These are phyloP conservation scores for Sternarchorhynchus goeldii DNA, from an alignment of 2,797 vertebrate species.

Conservation along the genomic window DNA sequence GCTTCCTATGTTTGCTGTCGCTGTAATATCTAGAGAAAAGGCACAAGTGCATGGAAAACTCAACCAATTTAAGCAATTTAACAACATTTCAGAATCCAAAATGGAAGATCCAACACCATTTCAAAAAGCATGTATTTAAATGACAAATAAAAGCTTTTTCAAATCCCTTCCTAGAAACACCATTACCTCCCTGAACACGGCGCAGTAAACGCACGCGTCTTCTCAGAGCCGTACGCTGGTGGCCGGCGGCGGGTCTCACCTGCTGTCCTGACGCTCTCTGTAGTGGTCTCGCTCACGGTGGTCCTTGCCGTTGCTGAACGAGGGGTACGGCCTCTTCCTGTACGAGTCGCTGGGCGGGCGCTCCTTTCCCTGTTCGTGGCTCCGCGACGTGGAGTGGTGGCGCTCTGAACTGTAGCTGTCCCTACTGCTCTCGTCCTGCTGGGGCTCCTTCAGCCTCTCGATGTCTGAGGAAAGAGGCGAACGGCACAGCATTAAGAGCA, in stretches of 20 bases:
- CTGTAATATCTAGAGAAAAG: constrained; percentile 74
- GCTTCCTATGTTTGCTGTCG: constrained; percentile 90
- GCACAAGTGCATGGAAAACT: neutral
- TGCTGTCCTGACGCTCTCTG: constrained; percentile 74
- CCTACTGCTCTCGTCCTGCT: constrained; percentile 96
- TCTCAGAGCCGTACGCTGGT: neutral
- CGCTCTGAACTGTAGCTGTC: constrained; percentile 95
- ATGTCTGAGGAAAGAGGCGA: constrained; percentile 74
- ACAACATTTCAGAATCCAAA: neutral
- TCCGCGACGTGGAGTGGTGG: constrained; percentile 81
- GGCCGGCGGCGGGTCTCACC: constrained; percentile 61
- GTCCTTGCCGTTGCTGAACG: constrained; percentile 97
- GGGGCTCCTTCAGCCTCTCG: constrained; percentile 89
- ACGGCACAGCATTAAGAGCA: neutral
- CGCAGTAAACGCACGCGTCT: too few relatives aligned
- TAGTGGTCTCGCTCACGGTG: constrained; percentile 83
- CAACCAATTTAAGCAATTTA: neutral
- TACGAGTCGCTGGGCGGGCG: constrained; percentile 83
- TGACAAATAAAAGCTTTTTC: too few relatives aligned
- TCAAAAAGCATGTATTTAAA: too few relatives aligned
- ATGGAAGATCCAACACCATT: too few relatives aligned
- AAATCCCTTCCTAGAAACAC: too few relatives aligned
- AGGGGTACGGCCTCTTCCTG: constrained; percentile 90
- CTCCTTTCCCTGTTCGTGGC: constrained; percentile 87
- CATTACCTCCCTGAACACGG: too few relatives aligned